Evolutionary conservation across 2,888 invertebrate genomes (phyloP).

Genomic region (Stenichneumon culpator): DNA sequence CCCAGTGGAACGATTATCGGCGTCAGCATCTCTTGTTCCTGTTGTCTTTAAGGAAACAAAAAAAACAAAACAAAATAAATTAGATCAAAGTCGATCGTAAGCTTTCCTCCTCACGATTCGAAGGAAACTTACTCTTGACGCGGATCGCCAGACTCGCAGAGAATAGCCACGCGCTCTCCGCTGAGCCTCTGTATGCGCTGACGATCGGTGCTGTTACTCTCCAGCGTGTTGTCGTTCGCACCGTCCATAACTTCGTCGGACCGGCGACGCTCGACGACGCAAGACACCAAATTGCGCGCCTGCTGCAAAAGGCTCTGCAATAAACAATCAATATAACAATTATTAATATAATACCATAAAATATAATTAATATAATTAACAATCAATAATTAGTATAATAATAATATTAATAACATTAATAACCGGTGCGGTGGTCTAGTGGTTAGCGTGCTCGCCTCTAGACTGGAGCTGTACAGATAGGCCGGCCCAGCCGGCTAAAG

Average conservation of each 20-base stretch:
- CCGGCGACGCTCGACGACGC: slow-evolving; percentile 94
- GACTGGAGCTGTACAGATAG: too few species aligned
- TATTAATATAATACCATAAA: background rate
- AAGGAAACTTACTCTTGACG: slow-evolving; percentile 86
- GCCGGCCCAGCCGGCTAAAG: too few species aligned
- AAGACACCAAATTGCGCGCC: slow-evolving; percentile 93
- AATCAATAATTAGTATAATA: too few species aligned
- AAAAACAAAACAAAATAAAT: slow-evolving; percentile 5
- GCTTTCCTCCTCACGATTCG: background rate
- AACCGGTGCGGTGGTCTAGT: too few species aligned
- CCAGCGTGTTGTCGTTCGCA: slow-evolving; percentile 90
- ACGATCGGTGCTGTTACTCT: slow-evolving; percentile 91
- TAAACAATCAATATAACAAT: background rate
- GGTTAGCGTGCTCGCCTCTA: too few species aligned
- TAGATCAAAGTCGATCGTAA: background rate
- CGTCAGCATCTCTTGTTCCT: slow-evolving; percentile 81
- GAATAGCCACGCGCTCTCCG: slow-evolving; percentile 95
- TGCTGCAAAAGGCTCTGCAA: slow-evolving; percentile 86
- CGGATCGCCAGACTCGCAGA: slow-evolving; percentile 93
- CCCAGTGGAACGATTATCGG: slow-evolving; percentile 83
- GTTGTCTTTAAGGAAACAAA: slow-evolving; percentile 74
- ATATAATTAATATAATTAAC: too few species aligned
- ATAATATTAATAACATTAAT: too few species aligned
- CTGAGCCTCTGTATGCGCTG: slow-evolving; percentile 89
- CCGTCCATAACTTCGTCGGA: slow-evolving; percentile 94